phyloP scores from a whole-genome alignment of 2,797 vertebrate species.

The Zenarchopterus dispar region DNA sequence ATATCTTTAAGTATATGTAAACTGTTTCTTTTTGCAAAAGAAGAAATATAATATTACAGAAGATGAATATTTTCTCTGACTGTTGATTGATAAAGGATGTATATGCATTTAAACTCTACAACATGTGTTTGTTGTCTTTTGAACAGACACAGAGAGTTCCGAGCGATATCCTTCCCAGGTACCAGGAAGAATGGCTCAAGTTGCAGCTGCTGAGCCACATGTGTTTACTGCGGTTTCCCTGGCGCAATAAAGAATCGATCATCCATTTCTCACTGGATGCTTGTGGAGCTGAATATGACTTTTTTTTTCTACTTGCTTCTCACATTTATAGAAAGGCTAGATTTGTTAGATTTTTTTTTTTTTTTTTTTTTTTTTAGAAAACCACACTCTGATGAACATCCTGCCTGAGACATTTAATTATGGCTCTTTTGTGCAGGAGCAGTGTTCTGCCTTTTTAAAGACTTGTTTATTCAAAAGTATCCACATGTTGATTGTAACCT shows the following conservation, averaged over 20 bases:
- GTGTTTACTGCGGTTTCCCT: slow-evolving; percentile 45
- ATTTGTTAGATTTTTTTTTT: slow-evolving; percentile 62
- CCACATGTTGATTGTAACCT: slow-evolving; percentile 72
- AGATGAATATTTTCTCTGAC: slow-evolving; percentile 39
- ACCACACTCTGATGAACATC: slow-evolving; percentile 83
- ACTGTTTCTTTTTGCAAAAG: slow-evolving; percentile 19
- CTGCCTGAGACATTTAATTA: slow-evolving; percentile 78
- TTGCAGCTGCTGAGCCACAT: slow-evolving; percentile 52
- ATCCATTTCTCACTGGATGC: slow-evolving; percentile 39
- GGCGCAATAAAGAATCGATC: slow-evolving; percentile 32
- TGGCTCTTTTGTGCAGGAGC: slow-evolving; percentile 70
- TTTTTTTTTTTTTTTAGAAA: slow-evolving; percentile 48
- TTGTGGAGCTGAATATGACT: slow-evolving; percentile 60
- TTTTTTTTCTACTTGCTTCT: slow-evolving; percentile 46
- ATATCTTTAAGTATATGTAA: slow-evolving; percentile 40
- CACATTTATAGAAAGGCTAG: slow-evolving; percentile 65
- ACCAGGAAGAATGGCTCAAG: slow-evolving; percentile 48
- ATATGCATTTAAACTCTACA: slow-evolving; percentile 27
- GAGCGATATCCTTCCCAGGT: slow-evolving; percentile 62
- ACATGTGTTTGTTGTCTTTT: slow-evolving; percentile 63
- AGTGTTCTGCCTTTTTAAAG: slow-evolving; percentile 61
- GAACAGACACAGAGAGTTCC: slow-evolving; percentile 12
- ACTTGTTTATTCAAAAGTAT: slow-evolving; percentile 76
- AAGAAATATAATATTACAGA: slow-evolving; percentile 27
- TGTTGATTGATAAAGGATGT: slow-evolving; percentile 49